A percentile compares a stretch with the other conserved stretches of the same genome.
phyloP scores from a whole-genome alignment of 2,113 vertebrate genomes.

The Thamnaconus septentrionalis region DNA sequence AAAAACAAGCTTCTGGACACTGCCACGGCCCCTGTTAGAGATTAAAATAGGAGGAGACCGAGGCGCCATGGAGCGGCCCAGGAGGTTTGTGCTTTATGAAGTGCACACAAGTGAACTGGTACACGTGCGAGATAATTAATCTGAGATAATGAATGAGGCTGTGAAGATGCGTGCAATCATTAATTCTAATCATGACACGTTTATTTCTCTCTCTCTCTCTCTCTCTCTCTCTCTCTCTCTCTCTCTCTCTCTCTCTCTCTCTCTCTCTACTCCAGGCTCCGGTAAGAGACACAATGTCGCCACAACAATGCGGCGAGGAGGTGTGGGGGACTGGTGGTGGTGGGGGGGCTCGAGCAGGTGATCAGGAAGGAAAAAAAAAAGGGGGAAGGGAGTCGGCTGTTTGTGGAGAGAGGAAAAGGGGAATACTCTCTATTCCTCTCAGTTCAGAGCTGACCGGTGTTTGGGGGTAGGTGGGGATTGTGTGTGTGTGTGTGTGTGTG shows the following conservation, averaged over 20 bases:
- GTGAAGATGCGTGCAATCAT: conserved; percentile 68
- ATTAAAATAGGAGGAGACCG: no score
- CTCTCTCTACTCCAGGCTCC: conserved; percentile 58
- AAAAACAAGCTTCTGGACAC: no score
- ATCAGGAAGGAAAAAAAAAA: conserved; percentile 1
- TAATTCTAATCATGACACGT: conserved; percentile 67
- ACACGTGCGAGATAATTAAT: conserved; percentile 66
- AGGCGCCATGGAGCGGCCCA: conserved; percentile 32
- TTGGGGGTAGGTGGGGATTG: no score
- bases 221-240: no score
- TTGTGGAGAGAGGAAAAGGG: neutral
- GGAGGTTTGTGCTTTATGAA: conserved; percentile 66
- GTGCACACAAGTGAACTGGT: conserved; percentile 62
- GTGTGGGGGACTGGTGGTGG: no score
- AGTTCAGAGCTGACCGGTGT: neutral
- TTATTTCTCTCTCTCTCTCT: conserved; percentile 54
- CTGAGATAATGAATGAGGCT: conserved; percentile 68
- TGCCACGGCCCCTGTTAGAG: no score
- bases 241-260: neutral
- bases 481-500: no score
- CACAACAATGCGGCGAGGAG: neutral
- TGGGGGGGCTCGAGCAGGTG: conserved; percentile 33
- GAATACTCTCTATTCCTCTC: neutral
- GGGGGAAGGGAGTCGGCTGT: neutral
- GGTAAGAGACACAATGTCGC: neutral